Conservation (phyloP, 2,888 invertebrate species). For the Drosophila kuntzei region DNA sequence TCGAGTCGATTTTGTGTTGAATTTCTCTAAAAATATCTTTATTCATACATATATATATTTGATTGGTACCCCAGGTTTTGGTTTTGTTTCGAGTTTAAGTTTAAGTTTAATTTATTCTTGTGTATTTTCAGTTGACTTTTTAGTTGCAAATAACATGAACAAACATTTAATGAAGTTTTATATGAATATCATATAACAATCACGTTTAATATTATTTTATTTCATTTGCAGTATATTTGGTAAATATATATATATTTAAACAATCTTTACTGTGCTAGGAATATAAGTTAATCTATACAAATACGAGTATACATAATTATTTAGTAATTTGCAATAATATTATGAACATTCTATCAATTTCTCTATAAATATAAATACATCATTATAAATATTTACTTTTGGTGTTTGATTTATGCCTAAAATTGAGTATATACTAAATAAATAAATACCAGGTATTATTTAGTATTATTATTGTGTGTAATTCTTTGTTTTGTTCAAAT, state of each 20-base stretch:
- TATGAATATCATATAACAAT: slow-evolving; percentile 83
- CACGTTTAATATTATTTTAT: slow-evolving; percentile 60
- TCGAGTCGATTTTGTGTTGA: slow-evolving; percentile 34
- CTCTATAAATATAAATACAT: slow-evolving; percentile 29
- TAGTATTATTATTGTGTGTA: not conserved
- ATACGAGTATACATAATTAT: slow-evolving; percentile 44
- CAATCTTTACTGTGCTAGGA: slow-evolving; percentile 59
- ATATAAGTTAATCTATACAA: slow-evolving; percentile 24
- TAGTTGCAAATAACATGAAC: slow-evolving; percentile 78
- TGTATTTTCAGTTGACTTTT: slow-evolving; percentile 59
- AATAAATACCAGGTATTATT: slow-evolving; percentile 27
- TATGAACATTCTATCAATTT: slow-evolving; percentile 59
- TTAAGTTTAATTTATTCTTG: slow-evolving; percentile 30
- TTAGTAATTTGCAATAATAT: slow-evolving; percentile 62
- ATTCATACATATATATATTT: slow-evolving; percentile 64
- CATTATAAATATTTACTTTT: slow-evolving; percentile 50
- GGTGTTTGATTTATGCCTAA: slow-evolving; percentile 73
- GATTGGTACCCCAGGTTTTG: slow-evolving; percentile 76
- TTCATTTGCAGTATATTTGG: slow-evolving; percentile 33
- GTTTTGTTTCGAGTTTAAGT: slow-evolving; percentile 28
- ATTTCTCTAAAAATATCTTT: slow-evolving; percentile 81
- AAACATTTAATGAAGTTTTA: slow-evolving; percentile 76
- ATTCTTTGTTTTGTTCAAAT: slow-evolving; percentile 7
- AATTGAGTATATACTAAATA: slow-evolving; percentile 49
- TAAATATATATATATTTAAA: slow-evolving; percentile 51